phyloP scores from a whole-genome alignment of 2,888 invertebrate genomes.

The Altica lythri region DNA sequence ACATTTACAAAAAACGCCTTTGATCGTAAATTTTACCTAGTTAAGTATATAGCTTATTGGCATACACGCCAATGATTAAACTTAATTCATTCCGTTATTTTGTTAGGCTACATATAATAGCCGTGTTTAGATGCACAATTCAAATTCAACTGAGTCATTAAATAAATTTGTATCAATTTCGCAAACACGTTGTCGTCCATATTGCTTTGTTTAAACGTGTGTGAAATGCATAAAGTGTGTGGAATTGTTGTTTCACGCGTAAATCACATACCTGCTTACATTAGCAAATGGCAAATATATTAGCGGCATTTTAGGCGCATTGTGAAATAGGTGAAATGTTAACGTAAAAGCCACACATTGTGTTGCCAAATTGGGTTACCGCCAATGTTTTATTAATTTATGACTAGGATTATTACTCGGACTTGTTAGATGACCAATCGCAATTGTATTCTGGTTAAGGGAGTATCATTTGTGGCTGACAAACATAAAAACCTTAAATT shows the following conservation, averaged over 20 bases:
- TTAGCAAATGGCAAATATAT: conserved; percentile 18
- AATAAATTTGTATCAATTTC: conserved; percentile 25
- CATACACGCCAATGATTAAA: too few species aligned
- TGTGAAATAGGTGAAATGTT: conserved; percentile 16
- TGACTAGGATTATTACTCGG: neutral
- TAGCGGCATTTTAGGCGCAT: conserved; percentile 6
- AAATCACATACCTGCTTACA: conserved; percentile 8
- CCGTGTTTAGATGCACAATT: conserved; percentile 4
- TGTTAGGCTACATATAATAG: too few species aligned
- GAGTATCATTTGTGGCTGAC: too few species aligned
- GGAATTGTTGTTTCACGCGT: conserved; percentile 5
- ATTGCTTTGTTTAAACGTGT: conserved; percentile 21
- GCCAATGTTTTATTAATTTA: conserved; percentile 17
- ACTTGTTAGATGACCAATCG: conserved; percentile 6
- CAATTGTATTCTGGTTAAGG: too few species aligned
- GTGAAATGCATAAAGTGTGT: conserved; percentile 17
- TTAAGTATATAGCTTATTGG: too few species aligned
- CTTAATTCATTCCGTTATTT: too few species aligned
- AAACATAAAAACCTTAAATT: too few species aligned
- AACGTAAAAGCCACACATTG: conserved; percentile 12
- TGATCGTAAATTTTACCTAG: too few species aligned
- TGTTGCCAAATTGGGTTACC: conserved; percentile 14
- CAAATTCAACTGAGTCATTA: conserved; percentile 20
- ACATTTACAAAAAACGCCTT: too few species aligned
- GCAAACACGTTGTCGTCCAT: conserved; percentile 11